Percentiles rank a stretch among this genome's conserved stretches.
Evolutionary conservation across 2,113 vertebrate species (phyloP).

Genomic region (Gyps fulvus): DNA sequence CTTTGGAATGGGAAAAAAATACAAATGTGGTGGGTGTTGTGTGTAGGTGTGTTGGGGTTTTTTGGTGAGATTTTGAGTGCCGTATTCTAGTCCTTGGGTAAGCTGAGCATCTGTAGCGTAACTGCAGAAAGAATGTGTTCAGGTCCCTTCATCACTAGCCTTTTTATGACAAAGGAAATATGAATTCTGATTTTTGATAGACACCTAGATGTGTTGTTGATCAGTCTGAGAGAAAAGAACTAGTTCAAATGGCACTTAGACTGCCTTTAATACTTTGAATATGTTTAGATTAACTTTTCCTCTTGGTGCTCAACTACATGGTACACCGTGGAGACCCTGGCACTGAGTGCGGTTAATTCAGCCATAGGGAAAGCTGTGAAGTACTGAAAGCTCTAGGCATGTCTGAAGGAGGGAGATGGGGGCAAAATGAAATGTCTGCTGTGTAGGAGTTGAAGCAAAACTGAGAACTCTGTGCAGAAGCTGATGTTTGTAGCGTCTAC

Average conservation of each 20-base stretch:
- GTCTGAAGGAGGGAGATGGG: neutral
- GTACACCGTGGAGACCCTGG: neutral
- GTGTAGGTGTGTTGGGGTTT: neutral
- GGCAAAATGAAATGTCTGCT: neutral
- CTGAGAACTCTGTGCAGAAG: neutral
- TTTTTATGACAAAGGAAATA: neutral
- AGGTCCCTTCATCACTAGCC: neutral
- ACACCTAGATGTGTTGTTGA: neutral
- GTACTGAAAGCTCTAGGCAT: neutral
- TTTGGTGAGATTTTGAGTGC: neutral
- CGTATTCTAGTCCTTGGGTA: neutral
- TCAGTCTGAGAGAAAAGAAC: neutral
- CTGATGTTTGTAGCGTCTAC: neutral
- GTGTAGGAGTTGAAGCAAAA: neutral
- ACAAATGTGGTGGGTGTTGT: neutral
- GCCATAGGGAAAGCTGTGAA: neutral
- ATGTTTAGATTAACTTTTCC: neutral
- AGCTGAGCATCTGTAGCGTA: neutral
- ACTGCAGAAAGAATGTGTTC: neutral
- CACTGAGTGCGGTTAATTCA: neutral
- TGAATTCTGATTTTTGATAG: neutral
- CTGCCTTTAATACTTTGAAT: neutral
- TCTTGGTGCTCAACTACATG: neutral
- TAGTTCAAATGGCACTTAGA: neutral
- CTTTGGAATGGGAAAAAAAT: neutral